These are phyloP conservation scores for Dicrostonyx torquatus DNA, from an alignment of 2,797 vertebrate genomes.

Conservation along the genomic window DNA sequence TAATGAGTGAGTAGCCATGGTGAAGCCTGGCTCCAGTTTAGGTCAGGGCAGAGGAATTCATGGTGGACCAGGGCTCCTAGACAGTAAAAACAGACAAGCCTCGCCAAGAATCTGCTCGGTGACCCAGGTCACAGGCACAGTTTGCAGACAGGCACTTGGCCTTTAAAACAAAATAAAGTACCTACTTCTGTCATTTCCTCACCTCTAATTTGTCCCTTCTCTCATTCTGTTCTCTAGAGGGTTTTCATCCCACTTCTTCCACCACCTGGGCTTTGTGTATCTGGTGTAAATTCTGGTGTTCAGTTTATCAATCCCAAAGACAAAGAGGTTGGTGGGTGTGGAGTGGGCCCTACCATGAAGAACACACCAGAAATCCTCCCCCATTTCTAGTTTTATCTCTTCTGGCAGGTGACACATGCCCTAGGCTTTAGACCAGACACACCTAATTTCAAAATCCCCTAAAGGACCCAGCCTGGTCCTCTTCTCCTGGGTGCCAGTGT, in stretches of 20 bases:
- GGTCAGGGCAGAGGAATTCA: not conserved
- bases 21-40: not conserved
- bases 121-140: not conserved
- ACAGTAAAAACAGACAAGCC: not conserved
- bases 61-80: not conserved
- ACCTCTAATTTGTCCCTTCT: not conserved
- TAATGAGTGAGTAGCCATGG: not conserved
- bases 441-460: not conserved
- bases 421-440: not conserved
- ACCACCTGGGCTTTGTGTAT: not conserved
- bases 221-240: not conserved
- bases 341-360: not conserved
- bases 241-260: not conserved
- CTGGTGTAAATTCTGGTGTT: not conserved
- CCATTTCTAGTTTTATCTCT: not conserved
- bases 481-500: not conserved
- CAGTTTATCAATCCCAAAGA: not conserved
- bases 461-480: not conserved
- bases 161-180: constrained; percentile 1
- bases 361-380: not conserved
- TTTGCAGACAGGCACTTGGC: not conserved
- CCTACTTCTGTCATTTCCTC: not conserved
- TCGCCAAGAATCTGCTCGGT: not conserved
- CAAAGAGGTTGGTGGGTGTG: not conserved
- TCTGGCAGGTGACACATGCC: not conserved